phyloP scores from a whole-genome alignment of 2,797 vertebrate species.

The Brachyalestes nurse region DNA sequence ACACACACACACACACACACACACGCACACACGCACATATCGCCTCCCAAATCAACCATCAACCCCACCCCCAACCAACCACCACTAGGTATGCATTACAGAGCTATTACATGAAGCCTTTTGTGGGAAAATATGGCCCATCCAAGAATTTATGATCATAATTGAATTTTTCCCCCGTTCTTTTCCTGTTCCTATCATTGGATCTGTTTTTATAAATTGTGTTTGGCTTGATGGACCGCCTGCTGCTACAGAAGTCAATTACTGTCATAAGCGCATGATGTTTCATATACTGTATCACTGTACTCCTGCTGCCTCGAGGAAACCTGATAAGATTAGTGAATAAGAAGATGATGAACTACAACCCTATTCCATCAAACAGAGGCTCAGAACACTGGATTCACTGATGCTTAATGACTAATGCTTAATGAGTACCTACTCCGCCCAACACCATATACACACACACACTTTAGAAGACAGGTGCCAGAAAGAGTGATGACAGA shows the following conservation, averaged over 20 bases:
- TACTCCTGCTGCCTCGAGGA: slow-evolving; percentile 1
- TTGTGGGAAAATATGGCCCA: slow-evolving; percentile 6
- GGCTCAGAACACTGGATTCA: too few species aligned
- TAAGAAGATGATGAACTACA: slow-evolving; percentile 2
- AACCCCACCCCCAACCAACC: too few species aligned
- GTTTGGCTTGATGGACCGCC: slow-evolving; percentile 18
- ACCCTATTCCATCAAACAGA: not conserved
- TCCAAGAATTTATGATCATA: slow-evolving; percentile 16
- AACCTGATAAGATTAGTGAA: slow-evolving; percentile 21
- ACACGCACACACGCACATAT: not conserved
- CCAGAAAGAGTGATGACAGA: not conserved
- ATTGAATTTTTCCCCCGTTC: slow-evolving; percentile 8
- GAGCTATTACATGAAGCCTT: not conserved
- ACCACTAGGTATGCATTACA: not conserved
- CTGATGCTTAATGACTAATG: not conserved
- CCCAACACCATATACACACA: not conserved
- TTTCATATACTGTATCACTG: slow-evolving; percentile 4
- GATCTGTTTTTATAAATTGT: slow-evolving; percentile 25
- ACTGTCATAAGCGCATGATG: slow-evolving; percentile 25
- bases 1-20: slow-evolving; percentile 1
- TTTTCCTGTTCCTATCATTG: slow-evolving; percentile 18
- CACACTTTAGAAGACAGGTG: not conserved
- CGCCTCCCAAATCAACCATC: too few species aligned
- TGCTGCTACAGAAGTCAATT: slow-evolving; percentile 30
- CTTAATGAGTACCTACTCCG: not conserved